Evolutionary conservation across 2,113 vertebrate genomes (phyloP), one percentile per base, ranked within the genome.

Genomic region (Morphnarchus princeps): DNA sequence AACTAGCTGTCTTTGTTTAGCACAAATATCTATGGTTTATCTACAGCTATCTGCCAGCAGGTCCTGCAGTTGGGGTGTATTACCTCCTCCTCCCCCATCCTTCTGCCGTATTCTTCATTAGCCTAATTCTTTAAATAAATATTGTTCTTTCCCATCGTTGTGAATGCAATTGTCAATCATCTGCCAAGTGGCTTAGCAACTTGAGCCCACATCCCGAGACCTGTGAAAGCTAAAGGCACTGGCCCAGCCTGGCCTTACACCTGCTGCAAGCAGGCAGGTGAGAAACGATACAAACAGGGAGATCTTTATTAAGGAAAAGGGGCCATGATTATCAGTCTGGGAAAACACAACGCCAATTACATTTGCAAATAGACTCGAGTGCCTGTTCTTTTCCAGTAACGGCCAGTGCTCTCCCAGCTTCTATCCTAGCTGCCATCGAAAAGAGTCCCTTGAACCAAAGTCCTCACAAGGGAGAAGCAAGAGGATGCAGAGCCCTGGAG

Each of bases 61-160:
- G 29, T 67, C n/a, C 38, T 57, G 14, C 71, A 86, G 6, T 1
- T 49, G 67, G 29, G 28, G 32, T 83, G 25, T 14, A 13, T 66
- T 74, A 57, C 31, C 89, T 11, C 5, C 57, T 82, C 58, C 61
- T 63, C 74, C n/a, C 50, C 8, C 43, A 20, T n/a, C 38, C 71
- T 94, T 55, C 76, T 89, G 45, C 34, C 1, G 1, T 49, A 57
- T 59, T 85, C 57, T 79, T 93, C 57, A 57, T 91, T 72, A 87
- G 26, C 16, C 78, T 87, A 78, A 54, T 91, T 82, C 69, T 82
- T 94, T 59, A 79, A 93, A 81, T 66, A 9, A 89, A 65, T 54
- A 38, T 66, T 6, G 2, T 61, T 88, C 70, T 93, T 94, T 80
- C 58, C 49, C 28, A n/a, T 10, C 3, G 1, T 22, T 49, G 28